Percentiles rank a stretch among this genome's conserved stretches.
Evolutionary conservation across 2,888 invertebrate species (phyloP).

Genomic region (Epinotia brunnichana): DNA sequence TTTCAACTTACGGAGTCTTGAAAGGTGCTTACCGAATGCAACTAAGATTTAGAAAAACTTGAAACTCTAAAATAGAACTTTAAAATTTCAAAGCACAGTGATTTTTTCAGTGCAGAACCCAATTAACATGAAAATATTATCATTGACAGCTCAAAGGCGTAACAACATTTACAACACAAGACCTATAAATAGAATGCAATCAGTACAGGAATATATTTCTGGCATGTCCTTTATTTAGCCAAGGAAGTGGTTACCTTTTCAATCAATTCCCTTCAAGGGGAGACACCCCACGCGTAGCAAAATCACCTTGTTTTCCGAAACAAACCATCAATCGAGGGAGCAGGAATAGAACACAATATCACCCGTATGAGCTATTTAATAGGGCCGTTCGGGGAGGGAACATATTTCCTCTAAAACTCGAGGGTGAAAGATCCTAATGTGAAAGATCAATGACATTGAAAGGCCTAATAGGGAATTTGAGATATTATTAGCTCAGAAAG

Average conservation of each 20-base stretch:
- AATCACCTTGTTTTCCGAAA: conserved; percentile 40
- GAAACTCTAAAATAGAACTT: not conserved
- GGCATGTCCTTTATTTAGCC: conserved; percentile 33
- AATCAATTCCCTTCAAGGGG: conserved; percentile 50
- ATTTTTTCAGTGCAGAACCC: not conserved
- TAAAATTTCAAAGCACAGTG: not conserved
- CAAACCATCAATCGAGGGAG: conserved; percentile 57
- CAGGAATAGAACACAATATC: conserved; percentile 62
- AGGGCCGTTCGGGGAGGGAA: conserved; percentile 53
- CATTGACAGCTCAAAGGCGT: conserved; percentile 21
- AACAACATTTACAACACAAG: conserved; percentile 18
- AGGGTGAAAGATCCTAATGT: conserved; percentile 29
- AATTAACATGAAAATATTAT: conserved; percentile 18
- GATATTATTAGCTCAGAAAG: conserved; percentile 4
- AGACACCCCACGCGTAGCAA: conserved; percentile 36
- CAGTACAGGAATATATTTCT: conserved; percentile 25
- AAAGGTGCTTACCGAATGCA: not conserved
- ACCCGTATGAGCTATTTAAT: conserved; percentile 56
- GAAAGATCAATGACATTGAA: conserved; percentile 39
- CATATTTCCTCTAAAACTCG: conserved; percentile 52
- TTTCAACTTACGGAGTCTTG: not conserved
- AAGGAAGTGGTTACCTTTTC: conserved; percentile 53
- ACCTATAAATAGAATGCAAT: conserved; percentile 40
- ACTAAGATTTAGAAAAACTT: not conserved
- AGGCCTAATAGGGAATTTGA: conserved; percentile 20